Evolutionary conservation across 2,888 invertebrate genomes (phyloP).

Genomic region (Dasysyrphus tricinctus): DNA sequence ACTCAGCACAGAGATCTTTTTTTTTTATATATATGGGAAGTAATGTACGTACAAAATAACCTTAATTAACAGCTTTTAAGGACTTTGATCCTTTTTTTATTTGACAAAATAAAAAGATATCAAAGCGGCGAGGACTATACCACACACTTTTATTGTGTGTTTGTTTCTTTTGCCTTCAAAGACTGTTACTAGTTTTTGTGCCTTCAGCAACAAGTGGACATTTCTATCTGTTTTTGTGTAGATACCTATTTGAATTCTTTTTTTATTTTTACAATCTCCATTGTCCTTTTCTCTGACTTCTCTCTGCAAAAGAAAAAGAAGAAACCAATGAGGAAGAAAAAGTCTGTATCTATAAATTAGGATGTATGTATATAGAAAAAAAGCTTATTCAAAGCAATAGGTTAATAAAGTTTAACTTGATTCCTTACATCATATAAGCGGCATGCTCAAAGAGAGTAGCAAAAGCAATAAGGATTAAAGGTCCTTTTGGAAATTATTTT

Average conservation of each 20-base stretch:
- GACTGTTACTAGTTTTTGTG: background rate
- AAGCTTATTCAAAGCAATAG: conserved; percentile 34
- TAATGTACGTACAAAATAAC: background rate
- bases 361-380: conserved; percentile 5
- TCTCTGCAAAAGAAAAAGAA: conserved; percentile 41
- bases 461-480: conserved; percentile 1
- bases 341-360: conserved; percentile 7
- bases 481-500: conserved; percentile 40
- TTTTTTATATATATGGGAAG: background rate
- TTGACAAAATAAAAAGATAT: background rate
- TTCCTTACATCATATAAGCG: conserved; percentile 25
- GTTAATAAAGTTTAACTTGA: conserved; percentile 62
- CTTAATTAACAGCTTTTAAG: conserved; percentile 24
- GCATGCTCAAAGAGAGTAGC: conserved; percentile 11
- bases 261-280: background rate
- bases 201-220: conserved; percentile 66
- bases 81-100: conserved; percentile 10
- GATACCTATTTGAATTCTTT: conserved; percentile 5
- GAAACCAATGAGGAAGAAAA: background rate
- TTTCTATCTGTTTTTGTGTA: conserved; percentile 36
- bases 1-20: background rate
- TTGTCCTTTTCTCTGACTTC: conserved; percentile 31
- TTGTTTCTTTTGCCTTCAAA: background rate
- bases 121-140: background rate
- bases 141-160: background rate